Evolutionary conservation across 2,113 vertebrate species (phyloP).

Genomic region (Lophura nycthemera): DNA sequence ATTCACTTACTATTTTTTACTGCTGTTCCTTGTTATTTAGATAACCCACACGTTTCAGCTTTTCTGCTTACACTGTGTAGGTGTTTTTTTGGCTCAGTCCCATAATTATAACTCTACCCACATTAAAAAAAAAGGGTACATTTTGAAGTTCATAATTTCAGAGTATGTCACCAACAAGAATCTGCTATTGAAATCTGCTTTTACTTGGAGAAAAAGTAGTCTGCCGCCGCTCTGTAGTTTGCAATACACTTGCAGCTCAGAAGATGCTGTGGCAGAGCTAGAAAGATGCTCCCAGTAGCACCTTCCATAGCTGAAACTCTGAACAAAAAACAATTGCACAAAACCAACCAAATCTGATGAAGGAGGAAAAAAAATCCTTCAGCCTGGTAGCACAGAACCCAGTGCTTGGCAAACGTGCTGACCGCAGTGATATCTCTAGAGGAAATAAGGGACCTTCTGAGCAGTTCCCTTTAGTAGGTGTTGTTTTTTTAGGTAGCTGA

Average conservation of each 20-base stretch:
- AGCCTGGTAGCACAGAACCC: not conserved
- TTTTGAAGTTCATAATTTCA: not conserved
- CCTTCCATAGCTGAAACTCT: not conserved
- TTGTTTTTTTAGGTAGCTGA: not conserved
- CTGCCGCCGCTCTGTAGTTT: not conserved
- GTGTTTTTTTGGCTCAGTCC: not conserved
- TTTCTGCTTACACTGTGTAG: not conserved
- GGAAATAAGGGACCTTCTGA: not conserved
- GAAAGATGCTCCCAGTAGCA: not conserved
- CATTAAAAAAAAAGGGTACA: not conserved
- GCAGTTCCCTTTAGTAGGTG: not conserved
- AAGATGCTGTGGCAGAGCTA: not conserved
- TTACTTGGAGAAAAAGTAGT: not conserved
- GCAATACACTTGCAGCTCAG: not conserved
- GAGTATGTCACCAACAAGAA: not conserved
- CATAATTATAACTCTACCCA: not conserved
- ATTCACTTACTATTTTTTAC: not conserved
- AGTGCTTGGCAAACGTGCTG: not conserved
- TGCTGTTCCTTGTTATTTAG: conserved; percentile 18
- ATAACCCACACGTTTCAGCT: conserved; percentile 20
- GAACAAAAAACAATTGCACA: not conserved
- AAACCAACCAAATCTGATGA: not conserved
- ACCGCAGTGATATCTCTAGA: not conserved
- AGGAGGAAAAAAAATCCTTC: not conserved
- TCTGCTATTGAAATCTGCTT: not conserved